These are phyloP conservation scores for Nasonia giraulti DNA, from an alignment of 1,140 invertebrate genomes.

Conservation along the genomic window DNA sequence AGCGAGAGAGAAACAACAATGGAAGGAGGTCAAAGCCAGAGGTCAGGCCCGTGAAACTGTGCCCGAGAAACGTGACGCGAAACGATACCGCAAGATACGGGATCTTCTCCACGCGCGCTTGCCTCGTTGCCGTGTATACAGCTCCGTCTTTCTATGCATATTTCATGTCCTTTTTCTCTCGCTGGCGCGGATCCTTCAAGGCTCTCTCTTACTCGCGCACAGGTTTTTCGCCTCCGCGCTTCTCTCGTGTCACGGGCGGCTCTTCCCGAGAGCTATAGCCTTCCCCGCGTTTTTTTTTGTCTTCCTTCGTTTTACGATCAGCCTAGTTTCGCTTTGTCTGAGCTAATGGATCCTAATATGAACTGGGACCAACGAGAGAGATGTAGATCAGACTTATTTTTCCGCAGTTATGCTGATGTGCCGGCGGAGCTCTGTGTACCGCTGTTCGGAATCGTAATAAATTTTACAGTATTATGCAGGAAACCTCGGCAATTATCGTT, in stretches of 20 bases:
- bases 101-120: slow-evolving; percentile 34
- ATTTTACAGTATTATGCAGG: slow-evolving; percentile 2
- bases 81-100: slow-evolving; percentile 50
- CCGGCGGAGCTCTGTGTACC: neutral
- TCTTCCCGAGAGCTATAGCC: neutral
- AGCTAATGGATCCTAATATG: slow-evolving; percentile 18
- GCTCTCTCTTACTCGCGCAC: neutral
- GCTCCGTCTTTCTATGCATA: slow-evolving; percentile 37
- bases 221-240: slow-evolving; percentile 2
- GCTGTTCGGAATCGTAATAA: neutral
- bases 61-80: slow-evolving; percentile 60
- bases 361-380: neutral
- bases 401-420: neutral
- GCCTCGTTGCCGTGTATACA: neutral
- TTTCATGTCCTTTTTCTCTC: slow-evolving; percentile 26
- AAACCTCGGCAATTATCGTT: neutral
- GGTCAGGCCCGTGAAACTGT: slow-evolving; percentile 60
- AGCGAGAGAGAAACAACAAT: slow-evolving; percentile 55
- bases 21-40: slow-evolving; percentile 59
- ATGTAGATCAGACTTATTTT: slow-evolving; percentile 1
- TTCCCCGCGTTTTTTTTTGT: neutral
- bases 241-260: neutral
- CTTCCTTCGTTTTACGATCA: neutral
- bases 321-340: slow-evolving; percentile 1
- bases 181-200: slow-evolving; percentile 25